phyloP scores from a whole-genome alignment of 2,113 vertebrate species.

The Camelus dromedarius region DNA sequence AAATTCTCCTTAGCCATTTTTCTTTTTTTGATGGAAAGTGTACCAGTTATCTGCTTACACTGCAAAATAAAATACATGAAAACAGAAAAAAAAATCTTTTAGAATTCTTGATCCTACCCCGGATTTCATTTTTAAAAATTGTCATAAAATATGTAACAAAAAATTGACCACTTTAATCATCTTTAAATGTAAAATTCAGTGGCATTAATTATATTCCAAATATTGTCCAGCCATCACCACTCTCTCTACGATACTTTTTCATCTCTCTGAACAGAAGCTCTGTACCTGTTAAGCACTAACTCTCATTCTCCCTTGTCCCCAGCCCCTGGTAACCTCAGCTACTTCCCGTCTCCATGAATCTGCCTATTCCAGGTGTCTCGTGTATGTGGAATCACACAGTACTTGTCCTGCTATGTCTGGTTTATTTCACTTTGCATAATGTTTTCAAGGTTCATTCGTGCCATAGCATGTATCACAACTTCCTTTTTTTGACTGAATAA shows the following conservation, averaged over 20 bases:
- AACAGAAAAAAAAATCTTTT: neutral
- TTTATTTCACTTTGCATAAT: neutral
- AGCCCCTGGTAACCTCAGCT: neutral
- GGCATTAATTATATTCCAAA: neutral
- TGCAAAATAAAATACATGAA: constrained; percentile 13
- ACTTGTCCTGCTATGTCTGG: neutral
- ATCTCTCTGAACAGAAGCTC: neutral
- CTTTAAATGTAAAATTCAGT: neutral
- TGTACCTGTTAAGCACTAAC: neutral
- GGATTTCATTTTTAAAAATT: neutral
- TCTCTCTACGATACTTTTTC: neutral
- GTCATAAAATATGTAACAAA: neutral
- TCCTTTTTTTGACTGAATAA: neutral
- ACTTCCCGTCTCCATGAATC: neutral
- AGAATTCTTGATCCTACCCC: neutral
- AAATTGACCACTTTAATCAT: neutral
- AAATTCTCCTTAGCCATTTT: neutral
- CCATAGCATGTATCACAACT: neutral
- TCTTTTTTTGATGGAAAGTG: neutral
- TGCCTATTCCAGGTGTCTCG: neutral
- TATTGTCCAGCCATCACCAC: neutral
- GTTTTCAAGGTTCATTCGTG: neutral
- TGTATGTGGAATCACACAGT: neutral
- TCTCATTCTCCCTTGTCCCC: neutral
- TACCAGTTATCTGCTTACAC: neutral